A percentile compares a stretch with the other conserved stretches of the same genome.
Evolutionary conservation across 2,113 vertebrate species (phyloP).

Genomic region (Neofelis nebulosa): DNA sequence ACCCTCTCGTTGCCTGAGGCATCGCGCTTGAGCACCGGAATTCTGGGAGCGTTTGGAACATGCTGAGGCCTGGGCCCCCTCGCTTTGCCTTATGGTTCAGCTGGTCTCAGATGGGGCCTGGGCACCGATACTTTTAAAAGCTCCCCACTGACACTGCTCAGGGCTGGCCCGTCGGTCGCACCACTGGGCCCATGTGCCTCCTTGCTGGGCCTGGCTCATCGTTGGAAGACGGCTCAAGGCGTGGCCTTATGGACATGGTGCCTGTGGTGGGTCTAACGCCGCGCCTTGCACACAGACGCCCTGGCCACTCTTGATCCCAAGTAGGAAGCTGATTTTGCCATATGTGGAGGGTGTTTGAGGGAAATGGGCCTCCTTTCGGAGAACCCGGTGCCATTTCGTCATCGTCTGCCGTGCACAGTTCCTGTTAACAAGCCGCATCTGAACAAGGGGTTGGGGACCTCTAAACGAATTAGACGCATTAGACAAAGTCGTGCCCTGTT

Average conservation of each 20-base stretch:
- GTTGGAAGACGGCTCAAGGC: accelerated
- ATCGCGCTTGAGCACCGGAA: accelerated
- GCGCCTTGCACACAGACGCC: not conserved
- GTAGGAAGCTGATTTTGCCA: accelerated
- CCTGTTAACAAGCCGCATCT: accelerated
- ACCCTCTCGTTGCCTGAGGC: accelerated
- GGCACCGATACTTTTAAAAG: not conserved
- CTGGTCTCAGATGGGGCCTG: too few relatives aligned
- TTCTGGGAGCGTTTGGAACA: not conserved
- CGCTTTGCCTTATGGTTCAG: accelerated
- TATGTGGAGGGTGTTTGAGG: not conserved
- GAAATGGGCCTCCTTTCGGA: not conserved
- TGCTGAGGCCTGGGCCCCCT: too few relatives aligned
- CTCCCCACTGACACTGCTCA: accelerated
- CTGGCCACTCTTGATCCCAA: not conserved
- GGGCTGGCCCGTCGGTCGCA: accelerated
- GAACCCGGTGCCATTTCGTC: not conserved
- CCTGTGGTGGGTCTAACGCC: accelerated
- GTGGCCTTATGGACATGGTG: not conserved
- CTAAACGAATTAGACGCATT: not conserved
- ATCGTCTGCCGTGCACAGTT: not conserved
- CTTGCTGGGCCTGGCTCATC: not conserved
- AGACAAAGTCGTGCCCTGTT: not conserved
- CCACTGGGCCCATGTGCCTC: accelerated
- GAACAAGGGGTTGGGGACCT: not conserved